Evolutionary conservation across 2,888 invertebrate species (phyloP).

Genomic region (Orchestes rusci): DNA sequence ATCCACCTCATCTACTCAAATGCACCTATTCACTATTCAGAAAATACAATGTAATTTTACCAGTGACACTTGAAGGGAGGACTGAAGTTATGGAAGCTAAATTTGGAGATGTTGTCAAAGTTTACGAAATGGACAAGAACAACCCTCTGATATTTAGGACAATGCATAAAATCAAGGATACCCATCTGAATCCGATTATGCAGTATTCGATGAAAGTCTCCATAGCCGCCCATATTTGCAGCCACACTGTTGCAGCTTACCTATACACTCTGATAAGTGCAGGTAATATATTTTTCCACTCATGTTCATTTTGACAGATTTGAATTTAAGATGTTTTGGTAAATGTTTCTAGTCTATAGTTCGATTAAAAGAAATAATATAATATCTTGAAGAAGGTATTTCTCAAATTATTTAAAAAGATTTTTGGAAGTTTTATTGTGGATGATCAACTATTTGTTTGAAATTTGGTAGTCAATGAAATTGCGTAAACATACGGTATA

Average conservation of each 20-base stretch:
- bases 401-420: too few relatives aligned
- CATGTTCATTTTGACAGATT: too few relatives aligned
- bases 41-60: slow-evolving; percentile 21
- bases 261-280: not conserved
- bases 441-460: too few relatives aligned
- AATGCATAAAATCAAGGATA: slow-evolving; percentile 21
- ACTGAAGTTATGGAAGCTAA: slow-evolving; percentile 8
- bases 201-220: slow-evolving; percentile 5
- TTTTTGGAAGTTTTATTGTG: too few relatives aligned
- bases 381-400: too few relatives aligned
- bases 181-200: slow-evolving; percentile 15
- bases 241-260: slow-evolving; percentile 6
- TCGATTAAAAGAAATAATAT: too few relatives aligned
- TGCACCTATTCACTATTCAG: slow-evolving; percentile 17
- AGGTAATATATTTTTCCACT: too few relatives aligned
- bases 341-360: too few relatives aligned
- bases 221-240: not conserved
- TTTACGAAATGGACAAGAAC: slow-evolving; percentile 15
- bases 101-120: slow-evolving; percentile 13
- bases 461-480: too few relatives aligned
- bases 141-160: slow-evolving; percentile 17
- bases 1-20: slow-evolving; percentile 14
- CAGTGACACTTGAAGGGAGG: not conserved
- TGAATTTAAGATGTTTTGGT: too few relatives aligned
- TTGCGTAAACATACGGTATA: too few relatives aligned